A percentile compares a stretch with the other conserved stretches of the same genome.
phyloP scores from a whole-genome alignment of 1,140 invertebrate genomes.

The Drosophila lacertosa region DNA sequence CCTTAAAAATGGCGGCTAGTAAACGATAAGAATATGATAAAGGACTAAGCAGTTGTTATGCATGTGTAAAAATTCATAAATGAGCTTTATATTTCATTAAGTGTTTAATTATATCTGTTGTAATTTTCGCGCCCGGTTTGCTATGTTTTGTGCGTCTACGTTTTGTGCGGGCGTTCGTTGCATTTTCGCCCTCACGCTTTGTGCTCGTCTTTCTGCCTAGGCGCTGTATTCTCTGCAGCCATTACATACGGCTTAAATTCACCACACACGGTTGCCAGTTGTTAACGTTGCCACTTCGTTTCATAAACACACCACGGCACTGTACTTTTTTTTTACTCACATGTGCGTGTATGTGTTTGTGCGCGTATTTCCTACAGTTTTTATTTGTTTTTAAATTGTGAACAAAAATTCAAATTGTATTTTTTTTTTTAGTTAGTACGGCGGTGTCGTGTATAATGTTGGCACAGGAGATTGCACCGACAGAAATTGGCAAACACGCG shows the following conservation, averaged over 20 bases:
- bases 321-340: conserved; percentile 70
- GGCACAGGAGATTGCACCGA: conserved; percentile 85
- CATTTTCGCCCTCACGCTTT: conserved; percentile 48
- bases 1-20: conserved; percentile 38
- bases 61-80: background rate
- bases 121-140: conserved; percentile 51
- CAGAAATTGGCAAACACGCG: conserved; percentile 88
- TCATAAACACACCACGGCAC: conserved; percentile 69
- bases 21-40: conserved; percentile 32
- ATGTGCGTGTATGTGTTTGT: conserved; percentile 44
- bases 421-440: conserved; percentile 35
- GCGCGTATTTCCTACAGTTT: conserved; percentile 44
- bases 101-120: conserved; percentile 17
- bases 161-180: conserved; percentile 36
- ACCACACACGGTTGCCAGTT: conserved; percentile 52
- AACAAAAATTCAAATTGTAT: conserved; percentile 27
- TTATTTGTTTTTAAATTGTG: conserved; percentile 59
- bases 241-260: conserved; percentile 50
- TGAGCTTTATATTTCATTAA: background rate
- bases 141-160: conserved; percentile 45
- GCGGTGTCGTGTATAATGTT: conserved; percentile 72
- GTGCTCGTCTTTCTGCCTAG: conserved; percentile 37
- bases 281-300: conserved; percentile 53
- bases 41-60: background rate
- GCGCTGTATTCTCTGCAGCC: conserved; percentile 53